Conservation (phyloP, 1,140 invertebrate genomes). For the Drosophila ambigua region DNA sequence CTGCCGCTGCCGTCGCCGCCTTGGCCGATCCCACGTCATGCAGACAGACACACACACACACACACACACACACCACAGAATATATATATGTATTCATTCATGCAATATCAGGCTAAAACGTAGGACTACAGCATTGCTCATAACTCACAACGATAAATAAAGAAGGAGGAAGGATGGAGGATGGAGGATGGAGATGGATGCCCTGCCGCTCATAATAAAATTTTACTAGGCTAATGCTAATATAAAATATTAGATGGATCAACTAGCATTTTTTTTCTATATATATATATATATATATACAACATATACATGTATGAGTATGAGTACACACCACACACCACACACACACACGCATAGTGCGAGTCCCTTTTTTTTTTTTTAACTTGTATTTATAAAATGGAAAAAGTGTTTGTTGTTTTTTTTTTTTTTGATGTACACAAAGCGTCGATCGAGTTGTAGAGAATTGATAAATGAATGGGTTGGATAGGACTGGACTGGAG, state of each 20-base stretch:
- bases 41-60: neutral
- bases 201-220: constrained; percentile 36
- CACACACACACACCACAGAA: neutral
- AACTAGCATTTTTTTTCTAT: constrained; percentile 74
- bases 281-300: constrained; percentile 53
- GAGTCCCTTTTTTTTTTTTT: constrained; percentile 48
- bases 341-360: constrained; percentile 29
- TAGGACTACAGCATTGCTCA: constrained; percentile 70
- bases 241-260: constrained; percentile 77
- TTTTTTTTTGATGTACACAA: constrained; percentile 55
- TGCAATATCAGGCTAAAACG: constrained; percentile 48
- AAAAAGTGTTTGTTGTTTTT: constrained; percentile 60
- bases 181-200: constrained; percentile 13
- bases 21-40: neutral
- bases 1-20: constrained; percentile 4
- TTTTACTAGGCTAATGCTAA: constrained; percentile 71
- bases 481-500: too few species aligned
- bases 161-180: neutral
- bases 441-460: constrained; percentile 58
- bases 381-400: constrained; percentile 63
- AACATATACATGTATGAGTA: constrained; percentile 45
- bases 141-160: constrained; percentile 20
- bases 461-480: constrained; percentile 46
- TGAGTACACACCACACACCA: constrained; percentile 14
- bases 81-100: constrained; percentile 21